A percentile compares a stretch with the other conserved stretches of the same genome.
phyloP scores from a whole-genome alignment of 2,113 vertebrate genomes.

The Labeo rohita region DNA sequence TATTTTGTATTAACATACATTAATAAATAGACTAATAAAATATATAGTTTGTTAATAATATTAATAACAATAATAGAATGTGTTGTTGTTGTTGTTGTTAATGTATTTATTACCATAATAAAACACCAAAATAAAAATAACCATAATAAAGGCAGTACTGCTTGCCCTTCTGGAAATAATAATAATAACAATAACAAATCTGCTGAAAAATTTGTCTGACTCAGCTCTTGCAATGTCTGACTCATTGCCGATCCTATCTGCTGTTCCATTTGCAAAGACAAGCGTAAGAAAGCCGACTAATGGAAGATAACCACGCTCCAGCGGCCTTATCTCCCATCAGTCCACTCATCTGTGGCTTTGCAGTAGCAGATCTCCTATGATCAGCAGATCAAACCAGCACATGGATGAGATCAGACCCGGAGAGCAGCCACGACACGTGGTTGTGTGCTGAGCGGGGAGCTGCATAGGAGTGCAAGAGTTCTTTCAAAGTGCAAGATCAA shows the following conservation, averaged over 20 bases:
- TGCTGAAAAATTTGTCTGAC: not conserved
- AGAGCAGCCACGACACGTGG: not conserved
- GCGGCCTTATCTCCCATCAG: conserved; percentile 28
- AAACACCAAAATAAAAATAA: too few relatives aligned
- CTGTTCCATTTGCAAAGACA: conserved; percentile 13
- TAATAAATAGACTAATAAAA: too few relatives aligned
- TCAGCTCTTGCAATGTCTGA: not conserved
- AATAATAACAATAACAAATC: not conserved
- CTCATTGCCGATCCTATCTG: not conserved
- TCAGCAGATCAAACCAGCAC: conserved; percentile 43
- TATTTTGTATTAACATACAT: too few relatives aligned
- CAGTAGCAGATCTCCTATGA: conserved; percentile 33
- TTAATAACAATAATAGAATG: too few relatives aligned
- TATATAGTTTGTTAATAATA: too few relatives aligned
- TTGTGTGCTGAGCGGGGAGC: conserved; percentile 13
- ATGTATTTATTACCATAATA: not conserved
- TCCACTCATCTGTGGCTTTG: conserved; percentile 9
- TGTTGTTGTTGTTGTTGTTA: too few relatives aligned
- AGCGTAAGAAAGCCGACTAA: conserved; percentile 3
- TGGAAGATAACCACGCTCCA: not conserved
- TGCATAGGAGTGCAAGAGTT: not conserved
- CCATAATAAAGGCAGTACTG: too few relatives aligned
- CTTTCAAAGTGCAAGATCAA: conserved; percentile 21
- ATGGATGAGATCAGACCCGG: conserved; percentile 11
- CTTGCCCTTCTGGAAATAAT: not conserved